phyloP scores from a whole-genome alignment of 2,888 invertebrate species.

The Prosapia bicincta region DNA sequence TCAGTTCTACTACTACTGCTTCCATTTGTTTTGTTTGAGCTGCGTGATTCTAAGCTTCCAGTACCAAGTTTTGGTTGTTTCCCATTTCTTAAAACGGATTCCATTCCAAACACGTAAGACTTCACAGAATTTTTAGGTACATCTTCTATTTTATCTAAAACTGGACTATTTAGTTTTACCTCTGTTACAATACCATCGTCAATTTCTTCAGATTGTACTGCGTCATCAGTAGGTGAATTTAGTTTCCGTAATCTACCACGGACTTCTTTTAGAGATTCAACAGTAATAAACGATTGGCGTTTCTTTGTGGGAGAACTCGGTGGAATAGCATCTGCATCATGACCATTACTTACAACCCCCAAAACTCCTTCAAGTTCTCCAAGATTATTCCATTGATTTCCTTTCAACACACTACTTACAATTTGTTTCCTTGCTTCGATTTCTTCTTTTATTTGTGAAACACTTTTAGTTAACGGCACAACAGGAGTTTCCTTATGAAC shows the following conservation, averaged over 20 bases:
- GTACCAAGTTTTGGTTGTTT: slow-evolving; percentile 44
- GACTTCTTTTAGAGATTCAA: slow-evolving; percentile 58
- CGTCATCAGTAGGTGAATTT: slow-evolving; percentile 40
- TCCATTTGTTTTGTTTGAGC: slow-evolving; percentile 44
- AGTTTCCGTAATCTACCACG: slow-evolving; percentile 55
- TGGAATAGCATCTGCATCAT: slow-evolving; percentile 13
- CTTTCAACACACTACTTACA: slow-evolving; percentile 20
- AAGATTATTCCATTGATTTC: slow-evolving; percentile 26
- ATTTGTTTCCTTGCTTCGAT: slow-evolving; percentile 23
- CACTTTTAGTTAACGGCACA: slow-evolving; percentile 21
- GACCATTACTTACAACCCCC: slow-evolving; percentile 28
- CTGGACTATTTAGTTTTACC: slow-evolving; percentile 38
- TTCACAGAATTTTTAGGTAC: slow-evolving; percentile 41
- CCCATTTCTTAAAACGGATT: slow-evolving; percentile 43
- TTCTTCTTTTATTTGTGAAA: slow-evolving; percentile 43
- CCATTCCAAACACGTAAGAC: slow-evolving; percentile 50
- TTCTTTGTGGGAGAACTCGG: slow-evolving; percentile 31
- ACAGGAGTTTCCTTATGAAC: slow-evolving; percentile 16
- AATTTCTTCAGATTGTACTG: slow-evolving; percentile 27
- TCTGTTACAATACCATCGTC: slow-evolving; percentile 52
- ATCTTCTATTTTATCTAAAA: slow-evolving; percentile 36
- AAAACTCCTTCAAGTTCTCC: slow-evolving; percentile 33
- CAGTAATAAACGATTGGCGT: slow-evolving; percentile 54
- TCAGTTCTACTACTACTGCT: slow-evolving; percentile 48
- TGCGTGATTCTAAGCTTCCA: slow-evolving; percentile 50